These are phyloP conservation scores for Hemichromis elongatus DNA, from an alignment of 2,113 vertebrate genomes.

Conservation along the genomic window DNA sequence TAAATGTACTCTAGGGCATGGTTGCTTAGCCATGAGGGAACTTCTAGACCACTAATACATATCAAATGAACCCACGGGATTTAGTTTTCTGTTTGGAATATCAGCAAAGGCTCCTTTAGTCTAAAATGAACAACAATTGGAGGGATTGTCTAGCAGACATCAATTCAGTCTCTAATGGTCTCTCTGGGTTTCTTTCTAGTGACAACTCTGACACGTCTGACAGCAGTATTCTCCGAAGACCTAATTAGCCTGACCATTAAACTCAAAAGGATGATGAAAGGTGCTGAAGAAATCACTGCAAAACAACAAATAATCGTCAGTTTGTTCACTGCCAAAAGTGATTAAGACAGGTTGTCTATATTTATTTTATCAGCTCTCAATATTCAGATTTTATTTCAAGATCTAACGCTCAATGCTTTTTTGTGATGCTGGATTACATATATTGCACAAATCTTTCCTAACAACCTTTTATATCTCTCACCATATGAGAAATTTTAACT, in stretches of 20 bases:
- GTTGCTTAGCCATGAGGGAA: background rate
- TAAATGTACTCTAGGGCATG: background rate
- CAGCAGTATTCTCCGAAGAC: constrained; percentile 48
- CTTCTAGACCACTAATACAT: background rate
- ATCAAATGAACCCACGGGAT: background rate
- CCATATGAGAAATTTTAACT: background rate
- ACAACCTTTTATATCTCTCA: background rate
- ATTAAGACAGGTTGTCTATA: background rate
- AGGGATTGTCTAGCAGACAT: constrained; percentile 24
- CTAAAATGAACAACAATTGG: constrained; percentile 29
- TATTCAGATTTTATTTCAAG: background rate
- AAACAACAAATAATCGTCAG: background rate
- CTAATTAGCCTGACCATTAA: constrained; percentile 59
- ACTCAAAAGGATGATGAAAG: constrained; percentile 18
- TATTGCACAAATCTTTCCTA: background rate
- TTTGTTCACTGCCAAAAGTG: background rate
- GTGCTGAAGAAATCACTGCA: background rate
- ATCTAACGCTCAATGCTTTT: background rate
- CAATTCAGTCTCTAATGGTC: constrained; percentile 49
- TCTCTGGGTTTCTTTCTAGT: constrained; percentile 36
- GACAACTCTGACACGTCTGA: constrained; percentile 40
- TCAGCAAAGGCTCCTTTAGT: constrained; percentile 34
- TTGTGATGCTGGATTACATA: background rate
- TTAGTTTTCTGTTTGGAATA: background rate
- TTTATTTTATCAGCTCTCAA: background rate